A percentile compares a stretch with the other conserved stretches of the same genome.
phyloP scores from a whole-genome alignment of 2,797 vertebrate species.

The Linurgus olivaceus region DNA sequence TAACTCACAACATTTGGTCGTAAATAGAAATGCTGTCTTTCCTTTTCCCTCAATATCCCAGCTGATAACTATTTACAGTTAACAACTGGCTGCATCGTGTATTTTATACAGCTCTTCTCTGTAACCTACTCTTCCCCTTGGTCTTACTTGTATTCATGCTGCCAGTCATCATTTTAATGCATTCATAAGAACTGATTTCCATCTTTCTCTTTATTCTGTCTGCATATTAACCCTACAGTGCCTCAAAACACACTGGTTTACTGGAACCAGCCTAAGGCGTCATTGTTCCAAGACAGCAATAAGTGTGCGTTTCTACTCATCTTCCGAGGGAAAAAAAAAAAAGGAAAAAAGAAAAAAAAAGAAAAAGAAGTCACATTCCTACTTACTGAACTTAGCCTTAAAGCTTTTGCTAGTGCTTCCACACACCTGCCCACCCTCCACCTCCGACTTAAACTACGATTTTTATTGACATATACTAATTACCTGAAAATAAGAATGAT shows the following conservation, averaged over 20 bases:
- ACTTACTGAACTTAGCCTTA: background rate
- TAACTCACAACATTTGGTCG: background rate
- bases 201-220: background rate
- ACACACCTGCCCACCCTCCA: background rate
- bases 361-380: background rate
- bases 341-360: background rate
- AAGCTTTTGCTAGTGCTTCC: background rate
- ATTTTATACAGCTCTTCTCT: background rate
- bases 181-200: background rate
- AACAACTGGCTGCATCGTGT: background rate
- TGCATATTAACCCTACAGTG: background rate
- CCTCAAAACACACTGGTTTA: background rate
- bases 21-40: background rate
- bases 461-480: slow-evolving; percentile 63
- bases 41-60: background rate
- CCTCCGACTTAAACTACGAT: slow-evolving; percentile 19
- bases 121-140: background rate
- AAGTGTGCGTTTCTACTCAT: background rate
- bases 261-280: slow-evolving; percentile 4
- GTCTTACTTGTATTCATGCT: background rate
- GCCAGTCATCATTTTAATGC: background rate
- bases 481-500: slow-evolving; percentile 64
- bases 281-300: slow-evolving; percentile 45
- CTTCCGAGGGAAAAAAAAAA: background rate
- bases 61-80: background rate